A percentile compares a stretch with the other conserved stretches of the same genome.
Conservation (phyloP, 2,888 invertebrate genomes). For the Drosophila algonquin region DNA sequence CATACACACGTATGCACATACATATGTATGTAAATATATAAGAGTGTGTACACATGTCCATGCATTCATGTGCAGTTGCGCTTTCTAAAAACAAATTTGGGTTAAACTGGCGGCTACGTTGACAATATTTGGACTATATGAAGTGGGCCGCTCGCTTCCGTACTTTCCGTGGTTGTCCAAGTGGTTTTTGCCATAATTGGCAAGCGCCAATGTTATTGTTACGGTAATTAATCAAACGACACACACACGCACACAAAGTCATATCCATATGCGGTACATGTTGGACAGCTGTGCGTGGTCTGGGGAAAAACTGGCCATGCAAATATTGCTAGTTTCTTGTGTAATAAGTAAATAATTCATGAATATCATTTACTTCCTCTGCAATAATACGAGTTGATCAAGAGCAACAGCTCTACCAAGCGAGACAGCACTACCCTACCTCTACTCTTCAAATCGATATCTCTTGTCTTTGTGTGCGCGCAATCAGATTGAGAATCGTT, state of each 20-base stretch:
- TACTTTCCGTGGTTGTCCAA: conserved; percentile 35
- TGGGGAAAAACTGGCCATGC: conserved; percentile 51
- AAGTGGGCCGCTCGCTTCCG: conserved; percentile 48
- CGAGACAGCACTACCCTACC: not conserved
- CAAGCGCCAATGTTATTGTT: conserved; percentile 44
- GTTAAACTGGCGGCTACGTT: conserved; percentile 55
- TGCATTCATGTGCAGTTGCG: conserved; percentile 41
- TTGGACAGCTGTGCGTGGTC: conserved; percentile 53
- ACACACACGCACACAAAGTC: conserved; percentile 13
- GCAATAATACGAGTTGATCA: conserved; percentile 26
- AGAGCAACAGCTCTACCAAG: not conserved
- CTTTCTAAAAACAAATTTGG: conserved; percentile 65
- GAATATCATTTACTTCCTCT: conserved; percentile 40
- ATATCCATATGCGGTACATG: conserved; percentile 17
- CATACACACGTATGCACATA: not conserved
- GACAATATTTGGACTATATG: conserved; percentile 35
- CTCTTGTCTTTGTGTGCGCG: not conserved
- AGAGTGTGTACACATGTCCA: not conserved
- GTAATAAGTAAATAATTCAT: conserved; percentile 31
- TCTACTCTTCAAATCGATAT: not conserved
- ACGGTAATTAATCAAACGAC: conserved; percentile 48
- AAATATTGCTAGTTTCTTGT: conserved; percentile 44
- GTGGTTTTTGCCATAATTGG: conserved; percentile 52
- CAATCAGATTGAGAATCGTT: not conserved
- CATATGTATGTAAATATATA: conserved; percentile 11